A percentile compares a stretch with the other conserved stretches of the same genome.
phyloP scores from a whole-genome alignment of 2,797 vertebrate genomes.

The Toxotes lorentzi region DNA sequence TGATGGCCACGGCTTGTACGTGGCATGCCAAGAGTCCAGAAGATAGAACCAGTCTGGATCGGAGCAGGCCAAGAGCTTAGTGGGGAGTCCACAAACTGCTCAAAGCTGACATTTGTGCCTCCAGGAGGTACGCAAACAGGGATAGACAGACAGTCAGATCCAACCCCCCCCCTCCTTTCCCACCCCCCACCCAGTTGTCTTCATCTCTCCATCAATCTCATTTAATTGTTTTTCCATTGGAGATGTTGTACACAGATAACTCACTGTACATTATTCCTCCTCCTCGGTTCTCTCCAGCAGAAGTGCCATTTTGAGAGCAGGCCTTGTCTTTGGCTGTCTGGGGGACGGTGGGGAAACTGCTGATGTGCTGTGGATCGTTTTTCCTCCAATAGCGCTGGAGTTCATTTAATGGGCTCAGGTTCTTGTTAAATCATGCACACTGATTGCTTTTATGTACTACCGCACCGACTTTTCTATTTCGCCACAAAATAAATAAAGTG shows the following conservation, averaged over 20 bases:
- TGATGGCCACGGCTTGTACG: constrained; percentile 79
- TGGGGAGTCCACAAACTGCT: constrained; percentile 90
- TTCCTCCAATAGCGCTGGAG: constrained; percentile 76
- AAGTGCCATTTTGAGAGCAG: constrained; percentile 68
- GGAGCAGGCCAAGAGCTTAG: constrained; percentile 87
- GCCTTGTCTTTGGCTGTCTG: constrained; percentile 60
- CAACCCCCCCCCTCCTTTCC: constrained; percentile 49
- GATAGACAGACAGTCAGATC: constrained; percentile 81
- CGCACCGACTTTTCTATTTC: constrained; percentile 78
- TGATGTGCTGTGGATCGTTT: constrained; percentile 80
- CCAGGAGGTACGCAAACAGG: constrained; percentile 87
- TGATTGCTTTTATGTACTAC: constrained; percentile 90
- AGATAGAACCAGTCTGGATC: constrained; percentile 88
- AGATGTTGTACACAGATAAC: constrained; percentile 76
- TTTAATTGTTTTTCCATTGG: constrained; percentile 83
- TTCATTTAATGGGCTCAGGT: constrained; percentile 87
- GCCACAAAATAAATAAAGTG: constrained; percentile 78
- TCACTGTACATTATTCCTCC: constrained; percentile 65
- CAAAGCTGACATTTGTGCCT: constrained; percentile 90
- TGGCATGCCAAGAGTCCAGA: constrained; percentile 87
- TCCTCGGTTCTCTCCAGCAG: constrained; percentile 67
- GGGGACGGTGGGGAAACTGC: constrained; percentile 76
- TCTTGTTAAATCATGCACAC: constrained; percentile 86
- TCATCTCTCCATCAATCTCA: constrained; percentile 80
- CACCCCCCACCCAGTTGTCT: constrained; percentile 54